phyloP scores from a whole-genome alignment of 2,797 vertebrate species.

The Lacerta bilineata region DNA sequence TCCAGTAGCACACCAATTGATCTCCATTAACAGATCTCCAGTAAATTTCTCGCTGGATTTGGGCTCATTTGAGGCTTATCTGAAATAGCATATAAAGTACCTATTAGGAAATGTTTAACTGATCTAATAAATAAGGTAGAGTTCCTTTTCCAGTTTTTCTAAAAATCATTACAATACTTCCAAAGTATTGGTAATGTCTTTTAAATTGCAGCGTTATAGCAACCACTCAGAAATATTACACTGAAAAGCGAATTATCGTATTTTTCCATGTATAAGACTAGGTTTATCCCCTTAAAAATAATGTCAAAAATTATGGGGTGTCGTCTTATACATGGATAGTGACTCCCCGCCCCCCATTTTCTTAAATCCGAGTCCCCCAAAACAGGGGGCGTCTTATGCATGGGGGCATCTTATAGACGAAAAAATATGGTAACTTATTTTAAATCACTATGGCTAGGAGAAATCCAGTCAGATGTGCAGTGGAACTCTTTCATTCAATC shows the following conservation, averaged over 20 bases:
- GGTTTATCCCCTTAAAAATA: too few relatives aligned
- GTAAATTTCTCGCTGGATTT: neutral
- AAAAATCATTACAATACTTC: too few relatives aligned
- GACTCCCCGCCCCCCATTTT: too few relatives aligned
- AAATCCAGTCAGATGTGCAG: neutral
- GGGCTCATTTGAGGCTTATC: neutral
- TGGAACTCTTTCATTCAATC: neutral
- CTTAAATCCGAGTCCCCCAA: too few relatives aligned
- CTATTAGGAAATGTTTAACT: neutral
- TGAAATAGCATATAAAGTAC: neutral
- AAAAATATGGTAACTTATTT: neutral
- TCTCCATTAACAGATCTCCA: neutral
- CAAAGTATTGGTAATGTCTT: neutral
- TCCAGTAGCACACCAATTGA: slow-evolving; percentile 15
- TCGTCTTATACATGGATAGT: too few relatives aligned
- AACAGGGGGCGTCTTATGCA: too few relatives aligned
- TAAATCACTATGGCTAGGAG: neutral
- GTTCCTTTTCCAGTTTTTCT: neutral
- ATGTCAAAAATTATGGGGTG: too few relatives aligned
- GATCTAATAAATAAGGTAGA: neutral
- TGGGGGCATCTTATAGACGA: too few relatives aligned
- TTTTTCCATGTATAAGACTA: too few relatives aligned
- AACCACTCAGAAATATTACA: neutral
- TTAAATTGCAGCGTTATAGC: neutral
- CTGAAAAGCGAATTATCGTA: neutral